A percentile compares a stretch with the other conserved stretches of the same genome.
Evolutionary conservation across 2,888 invertebrate genomes (phyloP).

Genomic region (Idaea biselata): DNA sequence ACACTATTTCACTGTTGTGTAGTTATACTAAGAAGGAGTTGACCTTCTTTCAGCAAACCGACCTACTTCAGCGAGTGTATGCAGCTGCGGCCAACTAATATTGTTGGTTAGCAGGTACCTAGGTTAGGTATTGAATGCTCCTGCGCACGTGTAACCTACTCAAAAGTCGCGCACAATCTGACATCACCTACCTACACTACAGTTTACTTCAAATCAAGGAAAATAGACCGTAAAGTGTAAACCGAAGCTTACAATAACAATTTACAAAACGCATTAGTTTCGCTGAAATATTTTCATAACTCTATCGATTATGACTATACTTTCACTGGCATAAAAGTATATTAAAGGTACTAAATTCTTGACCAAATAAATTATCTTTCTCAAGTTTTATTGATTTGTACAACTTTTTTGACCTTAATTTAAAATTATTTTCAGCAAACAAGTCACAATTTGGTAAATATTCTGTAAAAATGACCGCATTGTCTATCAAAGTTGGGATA

Average conservation of each 20-base stretch:
- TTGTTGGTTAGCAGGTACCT: not conserved
- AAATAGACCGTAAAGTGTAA: not conserved
- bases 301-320: not conserved
- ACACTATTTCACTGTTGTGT: not conserved
- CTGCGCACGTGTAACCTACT: not conserved
- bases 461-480: not conserved
- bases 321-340: too few relatives aligned
- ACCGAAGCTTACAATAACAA: not conserved
- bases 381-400: too few relatives aligned
- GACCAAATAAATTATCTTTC: too few relatives aligned
- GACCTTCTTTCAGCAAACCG: not conserved
- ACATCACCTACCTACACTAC: not conserved
- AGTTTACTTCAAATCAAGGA: not conserved
- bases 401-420: not conserved
- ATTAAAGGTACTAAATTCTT: too few relatives aligned
- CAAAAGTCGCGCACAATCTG: not conserved
- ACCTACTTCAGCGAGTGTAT: not conserved
- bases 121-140: not conserved
- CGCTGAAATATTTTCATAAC: not conserved
- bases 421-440: not conserved
- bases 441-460: not conserved
- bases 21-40: too few relatives aligned
- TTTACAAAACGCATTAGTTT: conserved; percentile 1
- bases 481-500: not conserved
- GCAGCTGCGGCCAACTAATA: not conserved